A percentile compares a stretch with the other conserved stretches of the same genome.
These are phyloP conservation scores for Flexamia atlantica DNA, from an alignment of 2,888 invertebrate genomes.

Conservation along the genomic window DNA sequence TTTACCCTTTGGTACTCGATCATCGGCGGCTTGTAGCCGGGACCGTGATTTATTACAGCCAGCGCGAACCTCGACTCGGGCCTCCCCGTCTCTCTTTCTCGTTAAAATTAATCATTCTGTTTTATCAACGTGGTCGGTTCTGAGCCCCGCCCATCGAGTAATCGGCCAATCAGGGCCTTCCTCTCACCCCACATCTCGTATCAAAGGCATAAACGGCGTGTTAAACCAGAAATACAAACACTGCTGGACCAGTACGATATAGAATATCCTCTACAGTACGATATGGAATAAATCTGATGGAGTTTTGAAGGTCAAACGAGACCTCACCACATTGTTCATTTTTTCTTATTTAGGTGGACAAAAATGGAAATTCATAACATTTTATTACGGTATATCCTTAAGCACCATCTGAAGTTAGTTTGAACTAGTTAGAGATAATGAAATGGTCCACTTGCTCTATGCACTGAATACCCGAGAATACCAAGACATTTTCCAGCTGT, in stretches of 20 bases:
- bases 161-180: slow-evolving; percentile 46
- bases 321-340: too few species aligned
- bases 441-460: too few species aligned
- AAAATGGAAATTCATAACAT: too few species aligned
- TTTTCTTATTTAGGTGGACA: too few species aligned
- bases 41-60: neutral
- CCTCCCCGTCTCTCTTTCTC: slow-evolving; percentile 51
- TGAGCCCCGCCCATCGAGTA: slow-evolving; percentile 24
- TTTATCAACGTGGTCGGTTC: slow-evolving; percentile 55
- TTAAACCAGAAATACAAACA: slow-evolving; percentile 52
- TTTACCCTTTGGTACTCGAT: slow-evolving; percentile 43
- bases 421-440: too few species aligned
- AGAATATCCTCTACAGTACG: too few species aligned
- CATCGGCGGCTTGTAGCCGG: slow-evolving; percentile 31
- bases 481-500: too few species aligned
- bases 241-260: slow-evolving; percentile 7
- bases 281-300: too few species aligned
- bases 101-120: slow-evolving; percentile 58
- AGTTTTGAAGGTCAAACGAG: too few species aligned
- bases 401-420: too few species aligned
- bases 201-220: slow-evolving; percentile 20
- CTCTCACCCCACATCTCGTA: slow-evolving; percentile 37
- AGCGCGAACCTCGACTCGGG: neutral
- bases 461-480: too few species aligned
- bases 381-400: too few species aligned